Evolutionary conservation across 1,140 invertebrate genomes (phyloP), one percentile per base, ranked within the genome.

Genomic region (Drosophila arawakana): DNA sequence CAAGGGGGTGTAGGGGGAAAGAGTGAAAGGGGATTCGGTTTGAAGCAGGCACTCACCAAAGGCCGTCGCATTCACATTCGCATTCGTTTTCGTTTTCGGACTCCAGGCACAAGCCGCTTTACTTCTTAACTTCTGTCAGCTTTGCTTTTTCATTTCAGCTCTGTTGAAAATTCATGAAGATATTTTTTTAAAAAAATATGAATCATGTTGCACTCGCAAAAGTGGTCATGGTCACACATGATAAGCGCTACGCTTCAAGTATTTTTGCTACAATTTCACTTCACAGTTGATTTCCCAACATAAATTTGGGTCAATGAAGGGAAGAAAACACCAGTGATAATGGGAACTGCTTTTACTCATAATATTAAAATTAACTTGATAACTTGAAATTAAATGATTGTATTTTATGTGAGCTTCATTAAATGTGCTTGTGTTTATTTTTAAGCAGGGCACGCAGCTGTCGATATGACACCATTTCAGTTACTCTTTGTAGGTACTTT

Each of bases 111-210:
- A 86, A 88, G 82, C 83, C 76, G 82, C 76, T 86, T 85, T 88
- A 69, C 61, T 88, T 82, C 82, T 86, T 82, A 79, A 85, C 76
- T 85, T 86, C 76, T 80, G 70, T 73, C 49, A 68, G 60, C 34
- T 52, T 60, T 50, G 58, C 57, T 50, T 85, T 76, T 85, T 66
- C 77, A 75, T 70, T 78, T 44, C 52, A 63, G 49, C 39, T 52
- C 54, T 65, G 54, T 50, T 74, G 46, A 39, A 80, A 81, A 85
- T 71, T 71, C 68, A 71, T 75, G 60, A 68, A 69, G 61, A 68
- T 60, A 74, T 71, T 52, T 69, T 55, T 46, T 15, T 41, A 21
- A 34, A 54, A 46, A 46, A 54, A 46, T 43, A 43, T 43, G 62
- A 73, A 54, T 67, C 71, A 59, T 18, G 49, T 34, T 68, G 55